Percentiles rank a stretch among this genome's conserved stretches.
phyloP scores from a whole-genome alignment of 2,797 vertebrate genomes.

The Sparidentex hasta region DNA sequence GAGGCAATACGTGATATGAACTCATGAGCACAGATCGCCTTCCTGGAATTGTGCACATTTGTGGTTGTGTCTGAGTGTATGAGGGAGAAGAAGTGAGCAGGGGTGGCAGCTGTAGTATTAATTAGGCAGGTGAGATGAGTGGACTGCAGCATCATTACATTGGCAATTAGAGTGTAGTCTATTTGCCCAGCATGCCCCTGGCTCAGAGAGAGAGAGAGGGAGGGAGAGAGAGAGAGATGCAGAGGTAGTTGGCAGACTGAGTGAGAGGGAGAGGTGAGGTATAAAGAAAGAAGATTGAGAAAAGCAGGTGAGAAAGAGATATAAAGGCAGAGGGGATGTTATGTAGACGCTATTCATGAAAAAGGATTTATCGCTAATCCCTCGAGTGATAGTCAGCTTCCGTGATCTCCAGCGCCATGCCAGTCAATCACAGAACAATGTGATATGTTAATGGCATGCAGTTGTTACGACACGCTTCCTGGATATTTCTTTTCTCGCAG shows the following conservation, averaged over 20 bases:
- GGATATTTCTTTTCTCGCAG: conserved; percentile 24
- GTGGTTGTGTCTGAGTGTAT: neutral
- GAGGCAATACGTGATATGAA: conserved; percentile 21
- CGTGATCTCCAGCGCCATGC: conserved; percentile 53
- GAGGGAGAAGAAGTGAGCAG: conserved; percentile 20
- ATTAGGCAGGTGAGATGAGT: conserved; percentile 77
- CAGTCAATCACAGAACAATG: conserved; percentile 63
- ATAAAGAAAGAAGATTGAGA: conserved; percentile 32
- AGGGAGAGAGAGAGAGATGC: neutral
- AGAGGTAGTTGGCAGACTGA: conserved; percentile 4
- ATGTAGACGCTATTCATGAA: conserved; percentile 55
- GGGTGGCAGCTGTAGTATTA: conserved; percentile 66
- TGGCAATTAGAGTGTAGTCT: conserved; percentile 64
- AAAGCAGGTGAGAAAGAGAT: conserved; percentile 55
- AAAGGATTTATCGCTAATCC: conserved; percentile 69
- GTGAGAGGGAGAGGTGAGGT: conserved; percentile 11
- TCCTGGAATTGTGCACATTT: conserved; percentile 16
- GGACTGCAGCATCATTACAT: conserved; percentile 68
- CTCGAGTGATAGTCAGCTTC: conserved; percentile 57
- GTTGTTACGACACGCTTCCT: conserved; percentile 35
- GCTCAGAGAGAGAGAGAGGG: conserved; percentile 21
- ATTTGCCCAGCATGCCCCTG: conserved; percentile 49
- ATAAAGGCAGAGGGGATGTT: conserved; percentile 43
- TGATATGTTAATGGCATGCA: conserved; percentile 44
- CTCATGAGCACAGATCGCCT: neutral